Evolutionary conservation across 2,888 invertebrate genomes (phyloP).

Genomic region (Ormyrus rosae): DNA sequence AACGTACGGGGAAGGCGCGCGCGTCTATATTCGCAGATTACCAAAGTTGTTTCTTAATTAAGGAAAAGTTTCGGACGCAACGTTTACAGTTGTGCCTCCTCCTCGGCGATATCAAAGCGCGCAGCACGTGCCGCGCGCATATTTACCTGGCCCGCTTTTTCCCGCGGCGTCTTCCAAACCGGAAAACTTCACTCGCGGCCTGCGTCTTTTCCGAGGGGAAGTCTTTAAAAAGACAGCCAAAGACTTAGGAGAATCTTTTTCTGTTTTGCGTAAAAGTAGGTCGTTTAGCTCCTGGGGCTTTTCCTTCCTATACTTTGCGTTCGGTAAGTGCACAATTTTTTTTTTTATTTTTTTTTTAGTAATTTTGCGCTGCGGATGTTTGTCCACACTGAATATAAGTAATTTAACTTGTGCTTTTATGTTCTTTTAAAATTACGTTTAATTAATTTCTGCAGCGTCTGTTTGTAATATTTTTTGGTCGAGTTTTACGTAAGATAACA

Average conservation of each 20-base stretch:
- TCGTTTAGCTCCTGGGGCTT: too few species aligned
- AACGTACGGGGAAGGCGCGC: background rate
- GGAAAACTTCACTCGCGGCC: conserved; percentile 2
- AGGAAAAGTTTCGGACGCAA: conserved; percentile 36
- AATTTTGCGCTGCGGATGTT: too few species aligned
- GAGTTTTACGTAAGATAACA: too few species aligned
- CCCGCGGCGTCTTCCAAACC: background rate
- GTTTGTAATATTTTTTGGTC: too few species aligned
- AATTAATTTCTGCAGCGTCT: too few species aligned
- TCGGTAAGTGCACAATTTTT: too few species aligned
- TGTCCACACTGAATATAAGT: too few species aligned
- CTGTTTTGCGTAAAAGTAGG: too few species aligned
- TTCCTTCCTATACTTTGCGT: too few species aligned
- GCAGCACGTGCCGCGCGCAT: conserved; percentile 20
- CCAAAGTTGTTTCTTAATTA: conserved; percentile 51
- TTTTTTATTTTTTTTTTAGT: too few species aligned
- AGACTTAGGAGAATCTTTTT: background rate
- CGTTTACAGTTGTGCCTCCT: conserved; percentile 30
- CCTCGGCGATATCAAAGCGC: conserved; percentile 34
- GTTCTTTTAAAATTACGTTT: too few species aligned
- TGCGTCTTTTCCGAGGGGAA: background rate
- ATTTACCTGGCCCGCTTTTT: conserved; percentile 34
- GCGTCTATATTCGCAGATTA: conserved; percentile 32
- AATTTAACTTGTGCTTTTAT: too few species aligned
- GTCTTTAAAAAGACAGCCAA: conserved; percentile 4